Evolutionary conservation across 92 coral and sea anemone genomes (phyloP).

Genomic region (Siderastrea siderea): DNA sequence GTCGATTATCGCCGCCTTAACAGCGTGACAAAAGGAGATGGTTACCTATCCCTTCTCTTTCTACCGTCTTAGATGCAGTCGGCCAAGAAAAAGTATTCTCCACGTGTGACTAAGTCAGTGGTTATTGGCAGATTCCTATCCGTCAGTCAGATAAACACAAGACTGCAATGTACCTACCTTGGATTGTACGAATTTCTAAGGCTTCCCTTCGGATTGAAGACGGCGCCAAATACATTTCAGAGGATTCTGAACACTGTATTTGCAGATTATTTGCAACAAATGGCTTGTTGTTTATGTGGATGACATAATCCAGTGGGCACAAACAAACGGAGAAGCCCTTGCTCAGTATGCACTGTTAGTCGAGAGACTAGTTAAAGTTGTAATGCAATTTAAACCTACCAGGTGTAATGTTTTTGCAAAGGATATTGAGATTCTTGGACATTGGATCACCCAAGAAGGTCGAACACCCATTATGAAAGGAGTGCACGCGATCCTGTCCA

Average conservation of each 20-base stretch:
- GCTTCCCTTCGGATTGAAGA: slow-evolving; percentile 68
- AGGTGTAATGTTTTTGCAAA: slow-evolving; percentile 55
- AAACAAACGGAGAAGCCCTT: slow-evolving; percentile 57
- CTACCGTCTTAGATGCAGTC: slow-evolving; percentile 58
- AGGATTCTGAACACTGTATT: slow-evolving; percentile 68
- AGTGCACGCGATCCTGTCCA: slow-evolving; percentile 55
- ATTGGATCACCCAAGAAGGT: slow-evolving; percentile 64
- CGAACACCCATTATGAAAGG: slow-evolving; percentile 55
- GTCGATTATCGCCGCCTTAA: slow-evolving; percentile 69
- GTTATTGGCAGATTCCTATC: slow-evolving; percentile 66
- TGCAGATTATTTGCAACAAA: slow-evolving; percentile 55
- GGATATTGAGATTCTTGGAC: slow-evolving; percentile 62
- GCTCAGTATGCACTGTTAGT: slow-evolving; percentile 44
- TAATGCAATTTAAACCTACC: slow-evolving; percentile 50
- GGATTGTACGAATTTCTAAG: slow-evolving; percentile 62
- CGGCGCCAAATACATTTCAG: slow-evolving; percentile 67
- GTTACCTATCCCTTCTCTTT: slow-evolving; percentile 60
- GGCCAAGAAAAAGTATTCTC: slow-evolving; percentile 61
- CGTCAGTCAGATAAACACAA: slow-evolving; percentile 29
- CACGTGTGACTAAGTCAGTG: slow-evolving; percentile 57
- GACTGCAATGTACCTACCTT: slow-evolving; percentile 46
- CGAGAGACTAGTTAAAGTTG: slow-evolving; percentile 36
- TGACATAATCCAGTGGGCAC: slow-evolving; percentile 54
- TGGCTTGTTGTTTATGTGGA: slow-evolving; percentile 58
- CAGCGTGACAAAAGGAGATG: slow-evolving; percentile 61